Percentiles rank a stretch among this genome's conserved stretches.
phyloP scores from a whole-genome alignment of 2,888 invertebrate genomes.

The Thyatira batis region DNA sequence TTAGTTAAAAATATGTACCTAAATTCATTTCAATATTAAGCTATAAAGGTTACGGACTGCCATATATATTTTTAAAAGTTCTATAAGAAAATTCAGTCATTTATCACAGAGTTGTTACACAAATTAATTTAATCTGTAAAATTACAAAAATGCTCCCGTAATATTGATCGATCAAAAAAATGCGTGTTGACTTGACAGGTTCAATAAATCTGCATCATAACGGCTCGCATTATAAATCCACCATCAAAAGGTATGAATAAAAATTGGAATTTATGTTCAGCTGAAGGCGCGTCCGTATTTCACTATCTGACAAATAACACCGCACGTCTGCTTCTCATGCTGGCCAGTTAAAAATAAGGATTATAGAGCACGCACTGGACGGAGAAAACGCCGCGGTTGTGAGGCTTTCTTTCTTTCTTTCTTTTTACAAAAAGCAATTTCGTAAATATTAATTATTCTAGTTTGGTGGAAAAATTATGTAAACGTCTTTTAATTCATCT shows the following conservation, averaged over 20 bases:
- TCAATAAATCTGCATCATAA: not conserved
- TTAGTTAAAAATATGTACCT: too few species aligned
- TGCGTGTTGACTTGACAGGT: not conserved
- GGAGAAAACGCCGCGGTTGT: conserved; percentile 1
- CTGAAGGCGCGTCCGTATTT: conserved; percentile 29
- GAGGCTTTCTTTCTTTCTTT: not conserved
- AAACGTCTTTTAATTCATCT: too few species aligned
- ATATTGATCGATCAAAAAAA: not conserved
- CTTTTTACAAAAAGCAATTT: too few species aligned
- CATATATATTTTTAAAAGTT: too few species aligned
- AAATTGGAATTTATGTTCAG: conserved; percentile 32
- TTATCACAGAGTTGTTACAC: too few species aligned
- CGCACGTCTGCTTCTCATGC: conserved; percentile 22
- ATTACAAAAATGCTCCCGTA: not conserved
- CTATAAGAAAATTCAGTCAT: too few species aligned
- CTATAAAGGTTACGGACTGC: too few species aligned
- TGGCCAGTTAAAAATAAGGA: conserved; percentile 33
- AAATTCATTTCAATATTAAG: too few species aligned
- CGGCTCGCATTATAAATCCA: not conserved
- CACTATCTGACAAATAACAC: conserved; percentile 33
- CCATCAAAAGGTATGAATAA: conserved; percentile 1
- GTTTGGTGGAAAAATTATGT: too few species aligned
- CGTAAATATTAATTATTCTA: too few species aligned
- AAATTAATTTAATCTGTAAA: too few species aligned
- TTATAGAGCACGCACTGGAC: conserved; percentile 19